Conservation (phyloP, 1,140 invertebrate genomes). For the Parapsyche elsis region DNA sequence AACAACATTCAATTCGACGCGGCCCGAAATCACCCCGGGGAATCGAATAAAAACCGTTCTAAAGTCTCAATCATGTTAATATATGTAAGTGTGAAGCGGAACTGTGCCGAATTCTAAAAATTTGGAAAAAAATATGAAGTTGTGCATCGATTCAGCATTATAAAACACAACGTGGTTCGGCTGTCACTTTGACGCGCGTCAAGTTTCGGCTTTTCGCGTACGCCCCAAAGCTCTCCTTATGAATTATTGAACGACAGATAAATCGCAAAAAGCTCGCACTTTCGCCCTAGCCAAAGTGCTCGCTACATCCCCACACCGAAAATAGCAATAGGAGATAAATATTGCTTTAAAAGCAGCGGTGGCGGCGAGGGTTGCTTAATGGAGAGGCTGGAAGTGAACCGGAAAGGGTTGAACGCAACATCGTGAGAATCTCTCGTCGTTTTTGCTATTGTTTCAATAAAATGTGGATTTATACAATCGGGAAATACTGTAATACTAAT, state of each 20-base stretch:
- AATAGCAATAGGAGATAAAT: conserved; percentile 28
- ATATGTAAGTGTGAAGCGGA: too few relatives aligned
- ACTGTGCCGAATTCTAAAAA: background rate
- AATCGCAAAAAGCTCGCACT: conserved; percentile 18
- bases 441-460: background rate
- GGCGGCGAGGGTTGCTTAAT: background rate
- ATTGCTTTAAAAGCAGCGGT: background rate
- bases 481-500: too few relatives aligned
- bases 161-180: conserved; percentile 2
- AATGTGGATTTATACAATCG: too few relatives aligned
- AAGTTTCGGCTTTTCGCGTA: conserved; percentile 7
- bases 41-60: too few relatives aligned
- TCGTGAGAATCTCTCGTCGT: too few relatives aligned
- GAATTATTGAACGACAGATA: conserved; percentile 35
- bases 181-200: conserved; percentile 14
- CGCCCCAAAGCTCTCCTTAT: background rate
- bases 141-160: background rate
- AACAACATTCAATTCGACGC: conserved; percentile 1
- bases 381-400: too few relatives aligned
- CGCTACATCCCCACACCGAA: background rate
- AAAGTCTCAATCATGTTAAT: too few relatives aligned
- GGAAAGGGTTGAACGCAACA: too few relatives aligned
- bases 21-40: too few relatives aligned
- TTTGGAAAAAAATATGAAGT: background rate
- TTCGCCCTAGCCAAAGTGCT: background rate